Percentiles rank a stretch among this genome's conserved stretches.
These are phyloP conservation scores for Centroberyx gerrardi DNA, from an alignment of 2,797 vertebrate species.

Conservation along the genomic window DNA sequence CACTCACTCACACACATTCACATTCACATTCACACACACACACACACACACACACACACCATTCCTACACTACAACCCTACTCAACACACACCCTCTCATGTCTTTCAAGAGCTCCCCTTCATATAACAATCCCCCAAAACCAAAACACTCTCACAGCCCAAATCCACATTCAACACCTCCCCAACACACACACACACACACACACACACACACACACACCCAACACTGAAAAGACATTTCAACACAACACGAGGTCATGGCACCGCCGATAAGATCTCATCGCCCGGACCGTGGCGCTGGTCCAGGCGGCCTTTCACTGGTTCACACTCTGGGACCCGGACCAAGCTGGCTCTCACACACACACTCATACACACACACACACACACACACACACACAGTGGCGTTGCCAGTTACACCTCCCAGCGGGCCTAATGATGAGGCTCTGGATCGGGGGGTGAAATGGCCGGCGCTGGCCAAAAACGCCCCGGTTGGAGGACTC, in stretches of 20 bases:
- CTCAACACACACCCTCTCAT: constrained; percentile 17
- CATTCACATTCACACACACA: constrained; percentile 10
- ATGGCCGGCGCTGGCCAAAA: constrained; percentile 36
- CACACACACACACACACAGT: constrained; percentile 23
- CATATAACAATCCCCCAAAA: constrained; percentile 33
- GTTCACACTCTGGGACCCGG: constrained; percentile 48
- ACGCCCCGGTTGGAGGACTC: constrained; percentile 57
- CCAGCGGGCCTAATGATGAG: constrained; percentile 56
- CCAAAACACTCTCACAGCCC: constrained; percentile 32
- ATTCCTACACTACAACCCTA: neutral
- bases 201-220: constrained; percentile 16
- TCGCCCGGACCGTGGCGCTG: constrained; percentile 26
- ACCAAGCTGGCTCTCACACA: constrained; percentile 39
- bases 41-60: neutral
- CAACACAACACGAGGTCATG: constrained; percentile 62
- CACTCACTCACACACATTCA: constrained; percentile 15
- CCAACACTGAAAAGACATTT: constrained; percentile 52
- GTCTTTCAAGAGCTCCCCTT: constrained; percentile 27
- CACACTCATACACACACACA: constrained; percentile 23
- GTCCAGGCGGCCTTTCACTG: constrained; percentile 45
- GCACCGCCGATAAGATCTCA: constrained; percentile 58
- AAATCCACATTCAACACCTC: constrained; percentile 38
- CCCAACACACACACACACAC: neutral
- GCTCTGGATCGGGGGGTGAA: constrained; percentile 45
- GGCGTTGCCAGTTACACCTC: constrained; percentile 57